Conservation (phyloP, 2,113 vertebrate genomes). For the Baryphthengus martii region DNA sequence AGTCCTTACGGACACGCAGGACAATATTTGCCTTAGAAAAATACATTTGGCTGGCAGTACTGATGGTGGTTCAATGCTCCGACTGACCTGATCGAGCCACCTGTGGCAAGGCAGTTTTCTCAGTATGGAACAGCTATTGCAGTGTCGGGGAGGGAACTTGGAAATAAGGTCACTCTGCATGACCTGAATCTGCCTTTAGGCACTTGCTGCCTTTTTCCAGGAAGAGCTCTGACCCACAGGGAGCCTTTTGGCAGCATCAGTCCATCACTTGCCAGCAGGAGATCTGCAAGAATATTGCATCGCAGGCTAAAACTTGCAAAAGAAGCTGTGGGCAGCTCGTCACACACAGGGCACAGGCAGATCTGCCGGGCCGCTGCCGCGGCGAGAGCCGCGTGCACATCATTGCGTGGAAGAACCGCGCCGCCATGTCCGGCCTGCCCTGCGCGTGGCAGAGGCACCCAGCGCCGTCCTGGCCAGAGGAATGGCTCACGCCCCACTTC, state of each 20-base stretch:
- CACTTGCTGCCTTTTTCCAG: background rate
- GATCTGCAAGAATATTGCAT: background rate
- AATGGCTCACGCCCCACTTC: accelerated
- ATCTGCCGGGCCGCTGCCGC: background rate
- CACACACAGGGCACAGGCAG: background rate
- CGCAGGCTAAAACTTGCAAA: background rate
- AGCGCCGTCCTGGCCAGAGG: background rate
- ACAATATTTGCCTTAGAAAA: background rate
- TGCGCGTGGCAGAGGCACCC: background rate
- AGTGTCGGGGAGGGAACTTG: background rate
- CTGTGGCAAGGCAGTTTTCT: background rate
- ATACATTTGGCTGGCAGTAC: background rate
- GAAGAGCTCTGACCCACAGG: background rate
- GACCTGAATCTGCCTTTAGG: background rate
- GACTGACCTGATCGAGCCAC: background rate
- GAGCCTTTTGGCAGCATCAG: background rate
- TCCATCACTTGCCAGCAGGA: background rate
- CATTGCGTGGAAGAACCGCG: background rate
- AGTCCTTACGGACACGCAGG: background rate
- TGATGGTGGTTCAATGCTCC: background rate
- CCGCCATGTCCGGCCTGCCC: background rate
- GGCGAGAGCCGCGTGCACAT: background rate
- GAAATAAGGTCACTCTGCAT: background rate
- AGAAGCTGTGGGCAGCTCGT: background rate
- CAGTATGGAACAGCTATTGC: background rate